These are phyloP conservation scores for Podarcis cretensis DNA, from an alignment of 2,113 vertebrate genomes.

Conservation along the genomic window DNA sequence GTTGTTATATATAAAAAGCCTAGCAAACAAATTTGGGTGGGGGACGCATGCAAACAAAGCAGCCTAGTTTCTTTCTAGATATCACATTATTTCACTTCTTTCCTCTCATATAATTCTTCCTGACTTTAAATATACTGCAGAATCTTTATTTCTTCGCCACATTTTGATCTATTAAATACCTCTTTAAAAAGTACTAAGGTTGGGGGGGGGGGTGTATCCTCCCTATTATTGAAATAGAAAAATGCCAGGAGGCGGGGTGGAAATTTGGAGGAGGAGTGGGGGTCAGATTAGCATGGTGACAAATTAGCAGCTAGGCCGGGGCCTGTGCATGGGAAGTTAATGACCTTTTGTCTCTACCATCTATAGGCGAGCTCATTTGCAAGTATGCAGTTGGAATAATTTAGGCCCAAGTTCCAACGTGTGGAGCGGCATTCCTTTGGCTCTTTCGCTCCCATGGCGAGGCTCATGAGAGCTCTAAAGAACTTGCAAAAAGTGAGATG, in stretches of 20 bases:
- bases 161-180: background rate
- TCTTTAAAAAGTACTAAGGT: background rate
- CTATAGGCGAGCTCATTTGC: constrained; percentile 77
- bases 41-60: background rate
- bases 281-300: constrained; percentile 47
- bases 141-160: background rate
- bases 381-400: constrained; percentile 73
- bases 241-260: background rate
- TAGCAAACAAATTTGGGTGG: no score
- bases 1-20: no score
- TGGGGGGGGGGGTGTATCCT: background rate
- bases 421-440: constrained; percentile 46
- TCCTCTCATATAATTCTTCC: background rate
- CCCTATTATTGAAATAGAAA: background rate
- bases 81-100: background rate
- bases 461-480: constrained; percentile 28
- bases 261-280: constrained; percentile 31
- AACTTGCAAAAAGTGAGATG: background rate
- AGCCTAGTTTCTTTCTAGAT: background rate
- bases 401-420: constrained; percentile 60
- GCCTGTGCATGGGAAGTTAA: constrained; percentile 75
- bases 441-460: constrained; percentile 49
- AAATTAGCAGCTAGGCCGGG: constrained; percentile 60
- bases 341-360: constrained; percentile 76
- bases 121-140: no score